These are phyloP conservation scores for Anas flavirostris DNA, from an alignment of 2,797 vertebrate species.

Conservation along the genomic window DNA sequence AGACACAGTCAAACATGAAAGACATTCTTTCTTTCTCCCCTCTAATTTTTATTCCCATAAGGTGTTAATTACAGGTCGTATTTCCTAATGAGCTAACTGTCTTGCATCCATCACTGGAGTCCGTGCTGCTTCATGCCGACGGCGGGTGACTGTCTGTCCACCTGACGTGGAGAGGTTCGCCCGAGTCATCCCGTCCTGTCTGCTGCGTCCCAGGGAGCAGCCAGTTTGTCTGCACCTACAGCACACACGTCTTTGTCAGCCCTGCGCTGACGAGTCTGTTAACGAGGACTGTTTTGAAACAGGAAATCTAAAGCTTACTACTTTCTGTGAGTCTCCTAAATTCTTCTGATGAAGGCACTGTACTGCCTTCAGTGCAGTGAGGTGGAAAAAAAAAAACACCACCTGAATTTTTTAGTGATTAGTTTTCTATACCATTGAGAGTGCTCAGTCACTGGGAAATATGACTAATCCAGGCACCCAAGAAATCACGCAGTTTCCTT, in stretches of 20 bases:
- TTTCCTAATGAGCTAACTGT: not conserved
- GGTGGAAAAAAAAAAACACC: not conserved
- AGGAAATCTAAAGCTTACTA: not conserved
- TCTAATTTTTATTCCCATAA: not conserved
- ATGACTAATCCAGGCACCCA: not conserved
- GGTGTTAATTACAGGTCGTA: not conserved
- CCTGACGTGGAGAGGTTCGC: not conserved
- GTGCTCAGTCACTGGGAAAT: not conserved
- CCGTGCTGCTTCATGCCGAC: not conserved
- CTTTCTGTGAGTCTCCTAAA: not conserved
- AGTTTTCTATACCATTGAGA: not conserved
- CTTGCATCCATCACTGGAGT: not conserved
- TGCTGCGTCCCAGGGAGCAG: not conserved
- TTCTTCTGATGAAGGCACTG: not conserved
- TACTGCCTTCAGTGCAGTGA: not conserved
- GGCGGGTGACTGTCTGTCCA: not conserved
- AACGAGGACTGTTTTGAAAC: not conserved
- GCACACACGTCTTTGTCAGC: fast-evolving
- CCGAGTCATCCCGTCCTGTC: fast-evolving
- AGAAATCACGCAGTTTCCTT: not conserved
- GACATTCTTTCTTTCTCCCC: not conserved
- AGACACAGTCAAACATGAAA: fast-evolving
- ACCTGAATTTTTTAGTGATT: not conserved
- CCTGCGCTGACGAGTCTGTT: fast-evolving
- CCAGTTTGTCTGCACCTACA: not conserved